These are phyloP conservation scores for Sciaenops ocellatus DNA, from an alignment of 2,797 vertebrate species.

Conservation along the genomic window DNA sequence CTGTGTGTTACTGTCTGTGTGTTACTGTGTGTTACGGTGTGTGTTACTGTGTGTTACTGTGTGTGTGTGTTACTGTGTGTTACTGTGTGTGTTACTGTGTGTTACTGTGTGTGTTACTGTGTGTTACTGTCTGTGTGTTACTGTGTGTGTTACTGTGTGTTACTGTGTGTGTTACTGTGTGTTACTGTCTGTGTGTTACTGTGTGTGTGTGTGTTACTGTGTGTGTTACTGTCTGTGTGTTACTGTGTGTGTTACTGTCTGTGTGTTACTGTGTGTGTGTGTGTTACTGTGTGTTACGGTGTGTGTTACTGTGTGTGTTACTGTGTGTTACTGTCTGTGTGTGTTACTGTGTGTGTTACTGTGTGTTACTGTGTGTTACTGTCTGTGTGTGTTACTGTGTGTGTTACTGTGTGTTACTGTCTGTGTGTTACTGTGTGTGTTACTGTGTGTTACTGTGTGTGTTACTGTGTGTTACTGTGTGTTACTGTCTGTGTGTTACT, in stretches of 20 bases:
- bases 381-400: too few species aligned
- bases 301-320: not conserved
- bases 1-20: conserved; percentile 2
- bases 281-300: conserved; percentile 3
- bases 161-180: too few species aligned
- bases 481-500: not conserved
- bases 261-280: conserved; percentile 7
- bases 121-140: conserved; percentile 4
- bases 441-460: not conserved
- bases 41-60: too few species aligned
- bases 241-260: not conserved
- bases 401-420: conserved; percentile 5
- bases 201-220: conserved; percentile 15
- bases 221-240: too few species aligned
- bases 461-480: not conserved
- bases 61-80: too few species aligned
- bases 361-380: not conserved
- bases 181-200: not conserved
- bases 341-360: not conserved
- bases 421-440: not conserved
- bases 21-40: not conserved
- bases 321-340: not conserved
- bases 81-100: conserved; percentile 3
- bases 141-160: conserved; percentile 3
- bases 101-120: not conserved